phyloP scores from a whole-genome alignment of 92 coral and sea anemone genomes.

The Paramuricea clavata region DNA sequence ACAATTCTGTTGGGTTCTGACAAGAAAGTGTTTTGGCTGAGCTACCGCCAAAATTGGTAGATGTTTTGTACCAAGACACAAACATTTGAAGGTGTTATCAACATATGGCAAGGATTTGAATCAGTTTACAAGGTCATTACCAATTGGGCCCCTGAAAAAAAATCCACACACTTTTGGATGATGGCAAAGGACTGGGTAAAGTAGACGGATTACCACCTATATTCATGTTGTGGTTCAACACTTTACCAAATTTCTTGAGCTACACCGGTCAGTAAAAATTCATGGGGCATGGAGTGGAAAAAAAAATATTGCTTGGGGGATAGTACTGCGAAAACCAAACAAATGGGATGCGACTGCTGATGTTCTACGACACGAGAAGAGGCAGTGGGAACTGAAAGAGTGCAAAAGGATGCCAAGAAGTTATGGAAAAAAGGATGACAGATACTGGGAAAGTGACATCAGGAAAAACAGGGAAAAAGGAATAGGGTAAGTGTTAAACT shows the following conservation, averaged over 20 bases:
- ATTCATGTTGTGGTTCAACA: not conserved
- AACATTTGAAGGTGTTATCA: not conserved
- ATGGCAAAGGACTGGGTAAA: conserved; percentile 18
- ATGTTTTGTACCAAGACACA: conserved; percentile 28
- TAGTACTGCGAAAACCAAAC: conserved; percentile 48
- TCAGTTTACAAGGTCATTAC: conserved; percentile 10
- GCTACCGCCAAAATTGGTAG: conserved; percentile 44
- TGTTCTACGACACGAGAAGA: conserved; percentile 38
- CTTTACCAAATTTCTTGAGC: not conserved
- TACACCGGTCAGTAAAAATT: conserved; percentile 6
- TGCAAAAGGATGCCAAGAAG: conserved; percentile 13
- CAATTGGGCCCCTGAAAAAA: not conserved
- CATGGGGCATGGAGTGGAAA: not conserved
- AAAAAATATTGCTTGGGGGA: not conserved
- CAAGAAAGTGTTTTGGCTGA: conserved; percentile 49
- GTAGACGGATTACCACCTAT: not conserved
- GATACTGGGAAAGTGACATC: conserved; percentile 54
- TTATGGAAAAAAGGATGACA: conserved; percentile 31
- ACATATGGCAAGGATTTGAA: conserved; percentile 26
- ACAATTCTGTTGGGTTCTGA: conserved; percentile 65
- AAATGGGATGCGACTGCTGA: conserved; percentile 62
- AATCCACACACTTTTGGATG: not conserved
- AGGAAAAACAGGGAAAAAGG: conserved; percentile 6
- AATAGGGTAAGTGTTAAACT: not conserved
- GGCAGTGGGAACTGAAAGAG: conserved; percentile 44